Evolutionary conservation across 1,140 invertebrate species (phyloP).

Genomic region (Hermetia illucens): DNA sequence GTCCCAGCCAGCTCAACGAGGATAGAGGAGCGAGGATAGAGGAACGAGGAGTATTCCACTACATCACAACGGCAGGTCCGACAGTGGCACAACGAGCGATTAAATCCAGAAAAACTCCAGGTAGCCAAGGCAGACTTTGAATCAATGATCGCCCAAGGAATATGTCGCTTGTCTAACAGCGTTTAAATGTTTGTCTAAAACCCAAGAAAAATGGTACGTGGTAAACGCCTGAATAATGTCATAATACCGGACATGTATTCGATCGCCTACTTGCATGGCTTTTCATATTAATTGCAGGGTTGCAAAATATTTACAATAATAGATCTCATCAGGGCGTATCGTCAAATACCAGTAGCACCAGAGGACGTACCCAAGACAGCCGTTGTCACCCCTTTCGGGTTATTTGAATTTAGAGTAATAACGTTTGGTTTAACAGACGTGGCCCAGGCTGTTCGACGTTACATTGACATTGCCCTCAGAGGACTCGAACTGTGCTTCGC

Average conservation of each 20-base stretch:
- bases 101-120: conserved; percentile 21
- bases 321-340: conserved; percentile 25
- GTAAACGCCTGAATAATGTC: conserved; percentile 11
- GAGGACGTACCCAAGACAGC: conserved; percentile 25
- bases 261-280: conserved; percentile 8
- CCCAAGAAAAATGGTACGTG: conserved; percentile 18
- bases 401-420: conserved; percentile 28
- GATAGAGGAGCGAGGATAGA: too few relatives aligned
- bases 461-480: too few relatives aligned
- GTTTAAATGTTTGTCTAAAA: conserved; percentile 23
- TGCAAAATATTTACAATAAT: neutral
- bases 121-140: too few relatives aligned
- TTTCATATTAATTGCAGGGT: too few relatives aligned
- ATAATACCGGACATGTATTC: conserved; percentile 23
- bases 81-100: too few relatives aligned
- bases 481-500: too few relatives aligned
- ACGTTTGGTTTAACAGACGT: too few relatives aligned
- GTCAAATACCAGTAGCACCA: conserved; percentile 26
- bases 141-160: too few relatives aligned
- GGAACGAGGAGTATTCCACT: too few relatives aligned
- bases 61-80: too few relatives aligned
- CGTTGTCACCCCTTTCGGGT: conserved; percentile 20
- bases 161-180: conserved; percentile 16
- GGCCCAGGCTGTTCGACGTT: too few relatives aligned
- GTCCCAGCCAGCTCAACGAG: too few relatives aligned